A percentile compares a stretch with the other conserved stretches of the same genome.
Evolutionary conservation across 2,797 vertebrate genomes (phyloP).

Genomic region (Alcedo quadribrachys): DNA sequence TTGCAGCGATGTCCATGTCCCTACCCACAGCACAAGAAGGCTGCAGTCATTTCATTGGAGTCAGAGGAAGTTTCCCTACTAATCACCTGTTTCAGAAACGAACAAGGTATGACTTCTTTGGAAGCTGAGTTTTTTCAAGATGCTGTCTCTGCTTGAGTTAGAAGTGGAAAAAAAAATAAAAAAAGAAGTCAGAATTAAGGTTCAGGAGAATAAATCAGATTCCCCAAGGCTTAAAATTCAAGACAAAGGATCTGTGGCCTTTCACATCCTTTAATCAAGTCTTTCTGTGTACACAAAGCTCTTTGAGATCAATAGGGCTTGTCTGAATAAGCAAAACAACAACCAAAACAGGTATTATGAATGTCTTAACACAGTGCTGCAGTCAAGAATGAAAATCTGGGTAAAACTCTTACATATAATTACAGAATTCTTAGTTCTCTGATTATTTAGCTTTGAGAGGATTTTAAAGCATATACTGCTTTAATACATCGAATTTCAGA

Average conservation of each 20-base stretch:
- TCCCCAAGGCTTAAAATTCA: slow-evolving; percentile 6
- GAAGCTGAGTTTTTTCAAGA: neutral
- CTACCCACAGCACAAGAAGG: neutral
- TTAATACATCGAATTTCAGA: neutral
- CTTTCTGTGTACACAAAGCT: slow-evolving; percentile 2
- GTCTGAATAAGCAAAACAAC: neutral
- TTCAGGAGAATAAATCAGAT: slow-evolving; percentile 6
- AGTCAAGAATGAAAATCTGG: slow-evolving; percentile 48
- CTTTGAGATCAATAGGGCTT: neutral
- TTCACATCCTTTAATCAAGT: slow-evolving; percentile 5
- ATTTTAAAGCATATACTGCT: neutral
- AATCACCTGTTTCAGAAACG: neutral
- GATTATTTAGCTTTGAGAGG: slow-evolving; percentile 8
- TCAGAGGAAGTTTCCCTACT: neutral
- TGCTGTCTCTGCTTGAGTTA: neutral
- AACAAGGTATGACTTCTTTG: neutral
- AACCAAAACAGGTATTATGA: neutral
- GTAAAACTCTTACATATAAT: slow-evolving; percentile 30
- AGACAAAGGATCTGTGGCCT: neutral
- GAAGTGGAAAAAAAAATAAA: neutral
- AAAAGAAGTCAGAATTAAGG: neutral
- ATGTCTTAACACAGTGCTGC: neutral
- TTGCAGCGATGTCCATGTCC: neutral
- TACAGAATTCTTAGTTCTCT: slow-evolving; percentile 14
- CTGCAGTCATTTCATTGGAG: neutral